Base-by-base conservation (phyloP, 2,113 vertebrate species). In the Centropristis striata region DNA sequence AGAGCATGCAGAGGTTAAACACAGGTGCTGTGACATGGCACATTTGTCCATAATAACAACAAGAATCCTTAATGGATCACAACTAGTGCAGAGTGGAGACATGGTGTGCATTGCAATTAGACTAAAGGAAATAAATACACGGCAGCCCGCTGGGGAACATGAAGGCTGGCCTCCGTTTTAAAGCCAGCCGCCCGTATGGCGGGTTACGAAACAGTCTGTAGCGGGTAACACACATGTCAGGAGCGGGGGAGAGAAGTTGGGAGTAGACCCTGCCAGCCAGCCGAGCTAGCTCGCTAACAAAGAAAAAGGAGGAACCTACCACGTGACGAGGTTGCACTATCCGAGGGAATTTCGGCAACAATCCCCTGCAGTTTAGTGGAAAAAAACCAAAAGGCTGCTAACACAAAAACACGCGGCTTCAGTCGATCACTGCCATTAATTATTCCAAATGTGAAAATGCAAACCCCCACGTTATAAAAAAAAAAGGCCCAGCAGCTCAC, bases 241-340 rank as follows among this genome's bases (percentile, higher is more conserved):
- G 86, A n/a, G n/a, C n/a, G n/a, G n/a, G 75, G 75, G 71, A 6
- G 54, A 76, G 63, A 88, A 90, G 91, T 92, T 92, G 90, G 86
- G 89, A 90, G 90, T 86, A 82, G 67, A 89, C 88, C 57, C 61
- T 60, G 83, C 47, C 85, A 66, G 83, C 47, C 85, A 66, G 88
- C 70, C 37, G 14, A 84, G 92, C 92, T 92, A 91, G 90, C 91
- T 88, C 83, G 92, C 93, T 94, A 97, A 97, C 96, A 97, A 97
- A 97, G 96, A 94, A 95, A 95, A 96, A 95, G 95, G 96, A 95
- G 96, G 95, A 94, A 97, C 97, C 96, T 97, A 97, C 97, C 97
- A 97, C 97, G 97, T 97, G 97, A 97, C 95, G 96, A 95, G 96
- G 93, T 93, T 92, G 96, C 96, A 95, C 94, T 95, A 95, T 96